Base-by-base conservation (phyloP, 1,140 invertebrate genomes). In the Drosophila quadrilineata region DNA sequence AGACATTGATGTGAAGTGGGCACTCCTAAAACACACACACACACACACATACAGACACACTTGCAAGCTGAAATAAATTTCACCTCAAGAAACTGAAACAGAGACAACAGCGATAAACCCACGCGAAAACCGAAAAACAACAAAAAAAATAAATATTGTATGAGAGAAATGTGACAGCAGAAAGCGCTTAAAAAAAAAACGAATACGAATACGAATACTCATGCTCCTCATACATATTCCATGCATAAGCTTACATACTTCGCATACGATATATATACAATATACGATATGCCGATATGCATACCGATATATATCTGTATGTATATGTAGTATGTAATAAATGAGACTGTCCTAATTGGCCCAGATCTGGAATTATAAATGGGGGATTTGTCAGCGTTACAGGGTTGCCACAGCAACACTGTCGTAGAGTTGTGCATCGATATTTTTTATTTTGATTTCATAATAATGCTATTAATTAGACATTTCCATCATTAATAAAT, bases 11-110 rank as follows among this genome's bases (percentile, higher is more conserved):
- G 12, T 31, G 6, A 63, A 63, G 52, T 36, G 57, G 68, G 52
- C 75, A 72, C 75, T 80, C 76, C 76, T 80, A 79, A 77, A 62
- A 41, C n/a, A n/a, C n/a, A n/a, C n/a, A n/a, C n/a, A n/a, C n/a
- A n/a, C n/a, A n/a, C n/a, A n/a, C n/a, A n/a, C n/a, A n/a, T n/a
- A n/a, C n/a, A n/a, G n/a, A n/a, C n/a, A n/a, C n/a, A n/a, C n/a
- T n/a, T n/a, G 49, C 35, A 40, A 35, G 17, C 31, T 46, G 33
- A 38, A 57, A 36, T 77, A 69, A 77, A 80, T 77, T 77, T 77
- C 75, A 74, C 75, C 65, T 80, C 52, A 69, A 74, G 54, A 75
- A 82, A 68, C 58, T 40, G 26, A 74, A 75, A 75, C 69, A 36
- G 49, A 53, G 36, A 60, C 31, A 38, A 16, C 16, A 68, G 53